Percentiles rank a stretch among this genome's conserved stretches.
These are phyloP conservation scores for Salarias fasciatus DNA, from an alignment of 2,797 vertebrate species.

Conservation along the genomic window DNA sequence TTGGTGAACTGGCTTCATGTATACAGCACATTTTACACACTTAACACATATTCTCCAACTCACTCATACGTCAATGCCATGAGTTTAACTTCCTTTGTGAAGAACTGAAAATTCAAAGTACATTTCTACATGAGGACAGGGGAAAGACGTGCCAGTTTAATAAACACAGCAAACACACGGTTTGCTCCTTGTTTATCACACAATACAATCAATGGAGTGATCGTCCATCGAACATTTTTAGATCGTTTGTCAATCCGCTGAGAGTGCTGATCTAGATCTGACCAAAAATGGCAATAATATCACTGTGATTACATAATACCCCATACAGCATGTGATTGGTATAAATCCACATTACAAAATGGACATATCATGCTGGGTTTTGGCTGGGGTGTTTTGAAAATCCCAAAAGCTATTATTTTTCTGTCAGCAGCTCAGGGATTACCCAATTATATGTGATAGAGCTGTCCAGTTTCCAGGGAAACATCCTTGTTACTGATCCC, in stretches of 20 bases:
- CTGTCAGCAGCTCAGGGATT: conserved; percentile 69
- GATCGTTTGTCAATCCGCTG: neutral
- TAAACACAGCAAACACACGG: too few species aligned
- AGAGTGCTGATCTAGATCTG: conserved; percentile 1
- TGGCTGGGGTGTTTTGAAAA: conserved; percentile 50
- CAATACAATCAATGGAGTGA: too few species aligned
- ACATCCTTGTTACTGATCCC: conserved; percentile 73
- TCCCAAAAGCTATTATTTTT: conserved; percentile 69
- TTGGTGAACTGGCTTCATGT: too few species aligned
- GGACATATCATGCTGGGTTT: conserved; percentile 39
- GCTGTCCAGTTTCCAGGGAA: conserved; percentile 81
- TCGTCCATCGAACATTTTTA: too few species aligned
- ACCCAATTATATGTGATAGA: conserved; percentile 70
- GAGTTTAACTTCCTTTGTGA: too few species aligned
- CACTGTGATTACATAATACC: conserved; percentile 12
- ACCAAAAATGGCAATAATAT: conserved; percentile 2
- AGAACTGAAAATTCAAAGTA: too few species aligned
- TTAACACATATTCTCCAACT: too few species aligned
- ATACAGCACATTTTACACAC: too few species aligned
- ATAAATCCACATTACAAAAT: conserved; percentile 39
- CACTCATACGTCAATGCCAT: too few species aligned
- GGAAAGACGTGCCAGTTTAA: too few species aligned
- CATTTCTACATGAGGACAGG: too few species aligned
- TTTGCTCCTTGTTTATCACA: too few species aligned
- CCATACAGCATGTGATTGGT: neutral